phyloP scores from a whole-genome alignment of 2,113 vertebrate genomes.

The Misgurnus anguillicaudatus region DNA sequence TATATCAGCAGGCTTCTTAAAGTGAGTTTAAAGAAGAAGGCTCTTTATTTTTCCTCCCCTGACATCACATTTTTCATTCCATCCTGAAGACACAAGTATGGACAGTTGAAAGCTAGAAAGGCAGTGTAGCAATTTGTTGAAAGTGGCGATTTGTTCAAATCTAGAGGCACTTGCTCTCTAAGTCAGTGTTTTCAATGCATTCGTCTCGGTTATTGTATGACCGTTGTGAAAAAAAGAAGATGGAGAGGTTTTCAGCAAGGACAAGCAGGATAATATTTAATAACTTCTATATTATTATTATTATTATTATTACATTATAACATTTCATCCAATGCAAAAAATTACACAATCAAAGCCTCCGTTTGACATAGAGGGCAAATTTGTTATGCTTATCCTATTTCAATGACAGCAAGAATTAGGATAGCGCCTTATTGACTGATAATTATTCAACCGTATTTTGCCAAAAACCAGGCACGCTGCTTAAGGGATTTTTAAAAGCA shows the following conservation, averaged over 20 bases:
- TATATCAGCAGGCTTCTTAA: neutral
- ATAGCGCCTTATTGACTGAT: neutral
- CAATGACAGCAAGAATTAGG: neutral
- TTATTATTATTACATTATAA: no score
- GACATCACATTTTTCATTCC: slow-evolving; percentile 7
- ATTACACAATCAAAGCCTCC: no score
- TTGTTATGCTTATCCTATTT: neutral
- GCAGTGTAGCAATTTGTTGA: neutral
- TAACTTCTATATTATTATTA: no score
- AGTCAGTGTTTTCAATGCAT: neutral
- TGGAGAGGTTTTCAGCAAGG: no score
- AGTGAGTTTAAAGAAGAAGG: neutral
- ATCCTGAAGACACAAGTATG: neutral
- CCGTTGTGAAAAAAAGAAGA: no score
- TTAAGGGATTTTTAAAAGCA: neutral
- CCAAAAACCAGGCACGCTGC: neutral
- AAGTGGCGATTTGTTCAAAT: neutral
- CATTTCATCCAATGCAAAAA: no score
- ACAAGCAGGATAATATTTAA: no score
- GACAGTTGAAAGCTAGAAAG: slow-evolving; percentile 13
- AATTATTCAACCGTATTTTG: neutral
- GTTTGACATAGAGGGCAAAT: neutral
- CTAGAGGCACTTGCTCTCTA: neutral
- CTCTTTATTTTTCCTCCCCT: neutral
- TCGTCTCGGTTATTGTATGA: neutral